Base-by-base conservation (phyloP, 2,113 vertebrate genomes). In the Labeo catla region DNA sequence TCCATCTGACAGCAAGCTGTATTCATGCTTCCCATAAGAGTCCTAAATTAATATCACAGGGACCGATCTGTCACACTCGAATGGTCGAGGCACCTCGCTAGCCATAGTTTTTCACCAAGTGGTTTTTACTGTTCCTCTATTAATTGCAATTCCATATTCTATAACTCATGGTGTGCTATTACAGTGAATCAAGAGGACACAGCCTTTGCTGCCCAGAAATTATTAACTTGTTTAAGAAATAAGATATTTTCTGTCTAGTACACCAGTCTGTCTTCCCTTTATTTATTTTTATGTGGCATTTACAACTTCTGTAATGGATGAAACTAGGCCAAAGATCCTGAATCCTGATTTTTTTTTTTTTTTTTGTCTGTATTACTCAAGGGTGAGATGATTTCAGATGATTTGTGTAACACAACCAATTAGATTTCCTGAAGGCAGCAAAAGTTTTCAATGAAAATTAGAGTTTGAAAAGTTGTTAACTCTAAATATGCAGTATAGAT, bases 71-170 rank as follows among this genome's bases (percentile, higher is more conserved):
- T 74, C 76, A 88, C 78, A 80, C 76, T 78, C 45, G 45, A 68
- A 66, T 76, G 66, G 78, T 52, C 34, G 34, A 45, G 49, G 28
- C 39, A n/a, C 77, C 13, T 47, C 12, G n/a, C 21, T 36, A 43
- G 50, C 61, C 34, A 76, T 45, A 15, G 19, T 86, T 39, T 72
- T 79, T 45, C 66, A 66, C 54, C 65, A 45, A 77, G 50, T 8
- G 43, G 16, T 66, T 65, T 66, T 66, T 57, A 49, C 28, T 45
- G 36, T 83, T 6, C 7, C 36, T 86, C 61, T 77, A 43, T 76
- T 86, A 87, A 89, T 87, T 89, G 49, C 68, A 72, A 84, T 91
- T 88, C 87, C 70, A 86, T 83, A 47, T 86, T 84, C 76, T 83
- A 72, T 43, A 76, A 50, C 59, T 50, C 72, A 63, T 6, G 43